phyloP scores from a whole-genome alignment of 2,888 invertebrate genomes.

The Mesodorylaimus sp. region DNA sequence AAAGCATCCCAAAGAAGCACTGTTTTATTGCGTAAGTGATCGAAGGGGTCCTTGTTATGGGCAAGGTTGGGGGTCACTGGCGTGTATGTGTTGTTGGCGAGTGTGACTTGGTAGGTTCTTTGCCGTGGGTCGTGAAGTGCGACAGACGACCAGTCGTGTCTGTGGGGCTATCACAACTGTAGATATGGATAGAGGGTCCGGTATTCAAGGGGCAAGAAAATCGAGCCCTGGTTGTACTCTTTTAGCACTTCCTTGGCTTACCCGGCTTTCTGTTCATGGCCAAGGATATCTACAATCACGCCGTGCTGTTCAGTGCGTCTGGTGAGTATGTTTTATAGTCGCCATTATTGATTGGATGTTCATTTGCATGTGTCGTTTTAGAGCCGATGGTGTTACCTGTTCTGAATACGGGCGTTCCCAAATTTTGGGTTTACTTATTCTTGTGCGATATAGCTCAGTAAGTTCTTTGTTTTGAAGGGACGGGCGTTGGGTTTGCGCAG shows the following conservation, averaged over 20 bases:
- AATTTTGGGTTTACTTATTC: conserved; percentile 54
- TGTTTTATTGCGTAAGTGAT: conserved; percentile 36
- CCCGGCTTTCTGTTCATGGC: conserved; percentile 67
- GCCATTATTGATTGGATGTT: background rate
- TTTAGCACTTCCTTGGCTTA: conserved; percentile 63
- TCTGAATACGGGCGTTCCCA: conserved; percentile 49
- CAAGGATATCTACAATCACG: conserved; percentile 56
- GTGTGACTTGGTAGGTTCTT: too few species aligned
- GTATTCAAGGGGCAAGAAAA: too few species aligned
- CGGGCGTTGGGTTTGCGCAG: too few species aligned
- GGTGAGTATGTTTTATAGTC: conserved; percentile 16
- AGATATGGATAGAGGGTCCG: too few species aligned
- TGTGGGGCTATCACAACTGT: too few species aligned
- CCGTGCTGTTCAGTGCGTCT: conserved; percentile 47
- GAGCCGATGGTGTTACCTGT: conserved; percentile 40
- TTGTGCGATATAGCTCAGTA: conserved; percentile 74
- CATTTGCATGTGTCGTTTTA: conserved; percentile 13
- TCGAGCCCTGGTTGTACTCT: too few species aligned
- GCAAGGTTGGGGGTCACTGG: background rate
- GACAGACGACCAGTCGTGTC: too few species aligned
- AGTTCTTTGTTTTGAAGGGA: too few species aligned
- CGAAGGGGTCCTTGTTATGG: too few species aligned
- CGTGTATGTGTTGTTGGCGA: background rate
- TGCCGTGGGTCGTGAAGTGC: too few species aligned
- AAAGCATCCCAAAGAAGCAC: conserved; percentile 57